Conservation (phyloP, 2,113 vertebrate genomes). For the Halichoeres trimaculatus region DNA sequence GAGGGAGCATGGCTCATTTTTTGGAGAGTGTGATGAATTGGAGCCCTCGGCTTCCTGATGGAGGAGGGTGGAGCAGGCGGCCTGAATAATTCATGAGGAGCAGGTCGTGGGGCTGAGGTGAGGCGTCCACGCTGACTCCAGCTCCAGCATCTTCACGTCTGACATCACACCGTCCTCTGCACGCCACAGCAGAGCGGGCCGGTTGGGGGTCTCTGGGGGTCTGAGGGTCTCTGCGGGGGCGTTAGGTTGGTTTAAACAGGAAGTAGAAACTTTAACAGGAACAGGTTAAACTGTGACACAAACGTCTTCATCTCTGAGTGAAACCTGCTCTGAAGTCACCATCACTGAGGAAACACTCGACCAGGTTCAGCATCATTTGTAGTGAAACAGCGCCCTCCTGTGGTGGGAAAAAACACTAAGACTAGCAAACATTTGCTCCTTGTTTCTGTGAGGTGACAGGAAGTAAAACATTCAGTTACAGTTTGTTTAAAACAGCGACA, state of each 20-base stretch:
- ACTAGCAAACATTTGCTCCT: not conserved
- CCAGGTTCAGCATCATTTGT: not conserved
- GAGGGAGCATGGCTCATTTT: constrained; percentile 25
- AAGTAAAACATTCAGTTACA: too few relatives aligned
- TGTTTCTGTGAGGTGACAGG: too few relatives aligned
- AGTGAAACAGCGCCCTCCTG: constrained; percentile 25
- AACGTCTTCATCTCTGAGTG: not conserved
- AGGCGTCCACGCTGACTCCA: not conserved
- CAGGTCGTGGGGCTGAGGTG: constrained; percentile 26
- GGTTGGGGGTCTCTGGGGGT: too few relatives aligned
- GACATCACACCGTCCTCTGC: not conserved
- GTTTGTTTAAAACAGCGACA: too few relatives aligned
- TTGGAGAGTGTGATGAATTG: constrained; percentile 58
- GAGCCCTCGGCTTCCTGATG: constrained; percentile 53
- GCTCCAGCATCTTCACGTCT: not conserved
- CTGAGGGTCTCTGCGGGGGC: too few relatives aligned
- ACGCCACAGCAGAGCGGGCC: too few relatives aligned
- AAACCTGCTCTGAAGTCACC: not conserved
- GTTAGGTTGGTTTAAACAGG: too few relatives aligned
- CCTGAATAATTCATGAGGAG: constrained; percentile 66
- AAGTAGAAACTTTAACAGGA: too few relatives aligned
- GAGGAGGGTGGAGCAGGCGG: not conserved
- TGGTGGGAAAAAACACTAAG: constrained; percentile 21
- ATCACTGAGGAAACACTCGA: not conserved
- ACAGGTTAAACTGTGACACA: too few relatives aligned